Evolutionary conservation across 2,113 vertebrate genomes (phyloP), one percentile per base, ranked within the genome.

Genomic region (Antigone vipio): DNA sequence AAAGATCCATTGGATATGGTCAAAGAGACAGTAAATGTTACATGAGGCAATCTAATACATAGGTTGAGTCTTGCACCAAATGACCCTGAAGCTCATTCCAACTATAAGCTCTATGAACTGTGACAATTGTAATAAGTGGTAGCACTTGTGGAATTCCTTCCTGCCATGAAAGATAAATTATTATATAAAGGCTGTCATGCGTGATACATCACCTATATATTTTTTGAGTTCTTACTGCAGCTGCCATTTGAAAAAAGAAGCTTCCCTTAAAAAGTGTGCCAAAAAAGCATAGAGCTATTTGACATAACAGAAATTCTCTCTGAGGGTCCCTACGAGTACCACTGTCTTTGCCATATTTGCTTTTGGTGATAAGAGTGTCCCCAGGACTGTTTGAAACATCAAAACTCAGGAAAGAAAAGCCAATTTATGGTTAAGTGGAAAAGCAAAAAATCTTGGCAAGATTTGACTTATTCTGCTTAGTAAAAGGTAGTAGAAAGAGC

Each of bases 41-140:
- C 2, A 0, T 55, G 47, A 87, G 15, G 60, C 91, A 92, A 88
- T 69, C 58, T 73, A 50, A 60, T 72, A n/a, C 30, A 30, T 34
- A 55, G 64, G 26, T 55, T 66, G 32, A 78, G 14, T 44, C 52
- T 81, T 72, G 35, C 40, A 94, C 6, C 75, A 97, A 85, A 62
- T 75, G 85, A 92, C 77, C 77, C 78, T 85, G 74, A 94, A 83
- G 30, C 9, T 93, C 67, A 34, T 32, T 83, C 59, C 56, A 71
- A 75, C n/a, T 89, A 59, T 78, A 87, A 95, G 18, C 47, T 92
- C 64, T 60, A n/a, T 81, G 91, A 91, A 91, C 56, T 87, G 59
- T 71, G 73, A 89, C 85, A 89, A 89, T 45, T 81, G 24, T 89
- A 92, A 15, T 63, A 97, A 92, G 80, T 85, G 69, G 56, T 85